These are phyloP conservation scores for Remorina albescens DNA, from an alignment of 2,797 vertebrate genomes.

Conservation along the genomic window DNA sequence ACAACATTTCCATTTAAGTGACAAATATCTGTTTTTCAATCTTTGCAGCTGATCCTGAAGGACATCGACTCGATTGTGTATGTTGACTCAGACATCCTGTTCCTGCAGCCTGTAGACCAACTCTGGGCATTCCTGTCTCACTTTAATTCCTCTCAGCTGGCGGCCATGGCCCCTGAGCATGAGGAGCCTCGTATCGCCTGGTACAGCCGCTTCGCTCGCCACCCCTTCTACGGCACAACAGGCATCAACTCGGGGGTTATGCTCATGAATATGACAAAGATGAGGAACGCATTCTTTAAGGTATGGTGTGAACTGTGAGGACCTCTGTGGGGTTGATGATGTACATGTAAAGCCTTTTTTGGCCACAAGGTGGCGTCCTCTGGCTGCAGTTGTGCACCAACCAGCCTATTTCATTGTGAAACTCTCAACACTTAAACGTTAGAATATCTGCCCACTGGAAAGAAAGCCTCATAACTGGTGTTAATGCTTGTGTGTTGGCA, in stretches of 20 bases:
- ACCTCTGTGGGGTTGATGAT: no score
- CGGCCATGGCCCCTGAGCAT: conserved; percentile 94
- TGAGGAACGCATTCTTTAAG: conserved; percentile 91
- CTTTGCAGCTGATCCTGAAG: conserved; percentile 89
- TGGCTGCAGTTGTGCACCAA: neutral
- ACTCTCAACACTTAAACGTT: neutral
- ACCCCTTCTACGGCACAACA: conserved; percentile 93
- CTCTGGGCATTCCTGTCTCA: conserved; percentile 90
- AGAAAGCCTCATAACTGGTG: no score
- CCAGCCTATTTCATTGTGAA: neutral
- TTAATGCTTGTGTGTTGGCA: conserved; percentile 56
- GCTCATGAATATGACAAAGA: conserved; percentile 96
- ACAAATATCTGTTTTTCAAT: conserved; percentile 5
- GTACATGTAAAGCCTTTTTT: conserved; percentile 19
- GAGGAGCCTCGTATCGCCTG: conserved; percentile 95
- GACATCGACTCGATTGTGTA: conserved; percentile 92
- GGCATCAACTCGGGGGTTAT: conserved; percentile 97
- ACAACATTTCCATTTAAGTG: neutral
- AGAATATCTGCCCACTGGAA: neutral
- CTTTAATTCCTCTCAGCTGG: conserved; percentile 93
- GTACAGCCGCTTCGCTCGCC: conserved; percentile 95
- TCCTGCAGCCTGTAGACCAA: conserved; percentile 91
- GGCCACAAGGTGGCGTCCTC: conserved; percentile 71
- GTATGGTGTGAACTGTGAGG: conserved; percentile 62
- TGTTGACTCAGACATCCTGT: conserved; percentile 94